Evolutionary conservation across 2,113 vertebrate species (phyloP).

Genomic region (Terrapene triunguis): DNA sequence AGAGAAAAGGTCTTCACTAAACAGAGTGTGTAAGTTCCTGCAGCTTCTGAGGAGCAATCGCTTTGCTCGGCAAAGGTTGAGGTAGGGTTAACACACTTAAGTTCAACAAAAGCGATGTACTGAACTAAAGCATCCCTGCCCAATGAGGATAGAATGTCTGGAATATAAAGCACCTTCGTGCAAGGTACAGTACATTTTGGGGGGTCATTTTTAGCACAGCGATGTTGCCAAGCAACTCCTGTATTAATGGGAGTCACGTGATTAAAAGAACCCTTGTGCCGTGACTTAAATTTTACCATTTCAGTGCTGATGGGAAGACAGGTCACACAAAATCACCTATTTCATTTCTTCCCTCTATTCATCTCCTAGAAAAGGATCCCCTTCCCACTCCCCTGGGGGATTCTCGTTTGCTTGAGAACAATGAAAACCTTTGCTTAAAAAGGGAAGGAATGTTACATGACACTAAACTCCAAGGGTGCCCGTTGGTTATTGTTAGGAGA

Average conservation of each 20-base stretch:
- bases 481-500: neutral
- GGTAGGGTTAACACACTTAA: neutral
- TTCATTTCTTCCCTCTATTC: neutral
- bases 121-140: neutral
- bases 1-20: neutral
- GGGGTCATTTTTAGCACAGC: neutral
- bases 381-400: neutral
- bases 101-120: neutral
- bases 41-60: neutral
- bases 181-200: neutral
- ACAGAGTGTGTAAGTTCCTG: neutral
- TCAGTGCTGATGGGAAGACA: neutral
- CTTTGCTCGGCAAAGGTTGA: neutral
- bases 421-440: neutral
- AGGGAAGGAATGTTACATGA: neutral
- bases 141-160: neutral
- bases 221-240: neutral
- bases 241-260: neutral
- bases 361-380: neutral
- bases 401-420: neutral
- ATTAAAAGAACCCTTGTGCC: neutral
- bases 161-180: neutral
- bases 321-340: neutral
- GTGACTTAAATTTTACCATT: neutral
- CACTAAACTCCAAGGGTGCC: neutral